These are phyloP conservation scores for Ancistrus triradiatus DNA, from an alignment of 2,113 vertebrate genomes.

Conservation along the genomic window DNA sequence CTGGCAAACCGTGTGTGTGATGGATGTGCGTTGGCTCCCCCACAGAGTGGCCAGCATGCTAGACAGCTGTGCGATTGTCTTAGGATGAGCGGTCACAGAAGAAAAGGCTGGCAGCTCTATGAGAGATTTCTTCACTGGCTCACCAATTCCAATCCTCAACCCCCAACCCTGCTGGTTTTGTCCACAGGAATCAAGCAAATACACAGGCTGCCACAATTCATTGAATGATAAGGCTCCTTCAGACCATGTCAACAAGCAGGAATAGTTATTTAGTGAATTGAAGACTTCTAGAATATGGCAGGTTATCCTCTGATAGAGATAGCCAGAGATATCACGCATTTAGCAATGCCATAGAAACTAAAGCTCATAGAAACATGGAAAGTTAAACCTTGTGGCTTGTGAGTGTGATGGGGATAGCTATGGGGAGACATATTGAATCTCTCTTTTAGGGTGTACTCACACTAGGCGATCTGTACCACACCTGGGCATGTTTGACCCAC, in stretches of 20 bases:
- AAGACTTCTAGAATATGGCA: no score
- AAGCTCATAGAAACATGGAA: no score
- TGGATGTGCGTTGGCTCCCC: slow-evolving; percentile 63
- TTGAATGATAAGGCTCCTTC: slow-evolving; percentile 18
- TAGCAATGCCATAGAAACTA: no score
- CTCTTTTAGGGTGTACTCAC: no score
- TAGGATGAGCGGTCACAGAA: slow-evolving; percentile 49
- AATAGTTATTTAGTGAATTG: slow-evolving; percentile 3
- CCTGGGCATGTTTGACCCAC: no score
- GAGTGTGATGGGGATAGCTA: no score
- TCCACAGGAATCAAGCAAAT: slow-evolving; percentile 27
- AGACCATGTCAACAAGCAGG: slow-evolving; percentile 27
- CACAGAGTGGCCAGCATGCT: slow-evolving; percentile 57
- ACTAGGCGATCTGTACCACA: no score
- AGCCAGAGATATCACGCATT: no score
- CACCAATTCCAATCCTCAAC: slow-evolving; percentile 61
- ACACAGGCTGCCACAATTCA: background rate
- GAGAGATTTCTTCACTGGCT: slow-evolving; percentile 66
- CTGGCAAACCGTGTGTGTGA: slow-evolving; percentile 55
- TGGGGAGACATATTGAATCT: no score
- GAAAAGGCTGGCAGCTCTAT: slow-evolving; percentile 57
- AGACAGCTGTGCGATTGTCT: slow-evolving; percentile 71
- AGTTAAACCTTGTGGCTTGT: no score
- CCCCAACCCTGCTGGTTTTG: slow-evolving; percentile 25
- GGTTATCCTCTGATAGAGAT: no score